phyloP scores from a whole-genome alignment of 2,797 vertebrate species.

The Periophthalmus magnuspinnatus region DNA sequence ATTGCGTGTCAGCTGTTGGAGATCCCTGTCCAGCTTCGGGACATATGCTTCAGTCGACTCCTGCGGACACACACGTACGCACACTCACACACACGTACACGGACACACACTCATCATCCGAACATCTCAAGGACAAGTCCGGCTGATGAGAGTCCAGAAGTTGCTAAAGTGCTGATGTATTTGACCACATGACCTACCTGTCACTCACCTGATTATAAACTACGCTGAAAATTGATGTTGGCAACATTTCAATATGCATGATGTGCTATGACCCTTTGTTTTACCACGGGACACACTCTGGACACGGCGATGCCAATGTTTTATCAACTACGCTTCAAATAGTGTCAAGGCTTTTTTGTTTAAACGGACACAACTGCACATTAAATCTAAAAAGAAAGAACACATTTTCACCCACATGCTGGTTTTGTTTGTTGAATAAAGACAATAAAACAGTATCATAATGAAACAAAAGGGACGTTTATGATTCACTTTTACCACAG shows the following conservation, averaged over 20 bases:
- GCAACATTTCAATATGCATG: constrained; percentile 24
- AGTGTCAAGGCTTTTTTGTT: background rate
- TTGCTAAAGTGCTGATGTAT: constrained; percentile 22
- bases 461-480: too few relatives aligned
- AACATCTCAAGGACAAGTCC: constrained; percentile 34
- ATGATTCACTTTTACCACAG: too few relatives aligned
- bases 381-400: too few relatives aligned
- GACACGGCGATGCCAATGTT: background rate
- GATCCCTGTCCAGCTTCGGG: constrained; percentile 40
- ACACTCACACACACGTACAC: constrained; percentile 26
- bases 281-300: background rate
- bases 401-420: too few relatives aligned
- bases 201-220: constrained; percentile 26
- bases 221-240: constrained; percentile 12
- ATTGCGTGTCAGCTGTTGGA: constrained; percentile 47
- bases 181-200: constrained; percentile 25
- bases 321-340: background rate
- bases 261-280: constrained; percentile 11
- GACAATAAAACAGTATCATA: too few relatives aligned
- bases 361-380: background rate
- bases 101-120: constrained; percentile 21
- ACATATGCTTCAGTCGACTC: constrained; percentile 67
- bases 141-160: constrained; percentile 11
- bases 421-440: too few relatives aligned
- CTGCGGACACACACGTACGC: constrained; percentile 44